Evolutionary conservation across 1,140 invertebrate species (phyloP).

Genomic region (Caenorhabditis latens): DNA sequence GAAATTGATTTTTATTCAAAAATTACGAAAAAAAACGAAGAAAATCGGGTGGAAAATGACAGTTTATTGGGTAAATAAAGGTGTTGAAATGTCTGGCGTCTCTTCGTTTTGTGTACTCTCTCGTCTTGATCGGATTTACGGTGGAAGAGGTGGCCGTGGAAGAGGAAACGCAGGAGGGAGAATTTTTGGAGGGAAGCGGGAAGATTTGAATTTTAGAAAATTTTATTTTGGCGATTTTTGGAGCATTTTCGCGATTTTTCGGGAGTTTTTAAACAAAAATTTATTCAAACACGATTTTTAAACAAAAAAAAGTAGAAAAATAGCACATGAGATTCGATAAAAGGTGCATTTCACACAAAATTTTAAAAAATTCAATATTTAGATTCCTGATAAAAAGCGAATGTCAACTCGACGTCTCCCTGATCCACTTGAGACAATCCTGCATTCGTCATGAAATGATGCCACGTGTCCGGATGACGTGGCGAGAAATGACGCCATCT

Average conservation of each 20-base stretch:
- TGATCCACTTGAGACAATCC: slow-evolving; percentile 41
- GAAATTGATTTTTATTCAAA: neutral
- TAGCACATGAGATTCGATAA: neutral
- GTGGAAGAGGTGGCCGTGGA: slow-evolving; percentile 2
- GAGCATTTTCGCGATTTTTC: neutral
- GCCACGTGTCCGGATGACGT: slow-evolving; percentile 34
- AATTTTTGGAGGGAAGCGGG: neutral
- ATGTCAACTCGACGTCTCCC: neutral
- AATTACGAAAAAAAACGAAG: neutral
- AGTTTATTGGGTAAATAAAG: slow-evolving; percentile 44
- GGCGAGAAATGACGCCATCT: slow-evolving; percentile 62
- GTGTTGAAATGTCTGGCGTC: neutral
- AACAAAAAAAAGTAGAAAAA: neutral
- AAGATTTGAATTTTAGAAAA: neutral
- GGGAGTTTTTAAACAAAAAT: no score
- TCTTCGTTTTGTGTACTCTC: neutral
- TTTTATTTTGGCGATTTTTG: neutral
- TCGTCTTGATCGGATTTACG: neutral
- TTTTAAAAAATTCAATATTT: slow-evolving; percentile 42
- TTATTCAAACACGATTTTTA: no score
- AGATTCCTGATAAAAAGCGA: slow-evolving; percentile 49
- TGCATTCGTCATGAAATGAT: slow-evolving; percentile 27
- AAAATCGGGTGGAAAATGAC: slow-evolving; percentile 34
- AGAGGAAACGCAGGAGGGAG: neutral
- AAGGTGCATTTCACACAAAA: no score